These are phyloP conservation scores for Ophonus ardosiacus DNA, from an alignment of 2,888 invertebrate species.

Conservation along the genomic window DNA sequence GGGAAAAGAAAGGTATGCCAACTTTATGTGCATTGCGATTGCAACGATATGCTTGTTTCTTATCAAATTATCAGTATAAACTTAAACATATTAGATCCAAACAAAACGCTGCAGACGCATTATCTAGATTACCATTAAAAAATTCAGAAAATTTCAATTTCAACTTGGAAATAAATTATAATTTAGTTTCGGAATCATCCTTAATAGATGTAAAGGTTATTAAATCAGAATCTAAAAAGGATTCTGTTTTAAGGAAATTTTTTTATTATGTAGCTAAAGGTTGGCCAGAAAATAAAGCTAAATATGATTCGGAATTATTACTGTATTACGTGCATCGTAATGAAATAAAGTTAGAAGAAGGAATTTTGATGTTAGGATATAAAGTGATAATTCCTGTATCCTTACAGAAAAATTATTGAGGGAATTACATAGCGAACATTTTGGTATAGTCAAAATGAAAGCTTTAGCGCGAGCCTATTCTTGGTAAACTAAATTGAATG, in stretches of 20 bases:
- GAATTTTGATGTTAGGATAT: constrained; percentile 1
- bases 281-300: constrained; percentile 6
- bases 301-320: constrained; percentile 8
- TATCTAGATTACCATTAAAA: constrained; percentile 1
- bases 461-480: constrained; percentile 35
- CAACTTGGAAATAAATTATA: not conserved
- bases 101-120: constrained; percentile 10
- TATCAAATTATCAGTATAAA: constrained; percentile 13
- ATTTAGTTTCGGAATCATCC: constrained; percentile 7
- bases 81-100: not conserved
- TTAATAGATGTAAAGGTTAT: constrained; percentile 13
- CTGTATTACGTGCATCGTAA: not conserved
- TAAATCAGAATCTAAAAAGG: not conserved
- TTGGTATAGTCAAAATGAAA: constrained; percentile 28
- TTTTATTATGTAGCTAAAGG: constrained; percentile 1
- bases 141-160: not conserved
- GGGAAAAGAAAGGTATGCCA: not conserved
- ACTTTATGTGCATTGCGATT: not conserved
- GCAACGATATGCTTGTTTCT: constrained; percentile 25
- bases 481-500: constrained; percentile 54
- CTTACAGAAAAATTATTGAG: constrained; percentile 1
- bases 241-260: too few relatives aligned
- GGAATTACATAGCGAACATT: constrained; percentile 15
- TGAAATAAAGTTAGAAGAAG: constrained; percentile 17
- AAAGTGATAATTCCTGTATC: not conserved